Evolutionary conservation across 2,888 invertebrate species (phyloP).

Genomic region (Antheraea yamamai): DNA sequence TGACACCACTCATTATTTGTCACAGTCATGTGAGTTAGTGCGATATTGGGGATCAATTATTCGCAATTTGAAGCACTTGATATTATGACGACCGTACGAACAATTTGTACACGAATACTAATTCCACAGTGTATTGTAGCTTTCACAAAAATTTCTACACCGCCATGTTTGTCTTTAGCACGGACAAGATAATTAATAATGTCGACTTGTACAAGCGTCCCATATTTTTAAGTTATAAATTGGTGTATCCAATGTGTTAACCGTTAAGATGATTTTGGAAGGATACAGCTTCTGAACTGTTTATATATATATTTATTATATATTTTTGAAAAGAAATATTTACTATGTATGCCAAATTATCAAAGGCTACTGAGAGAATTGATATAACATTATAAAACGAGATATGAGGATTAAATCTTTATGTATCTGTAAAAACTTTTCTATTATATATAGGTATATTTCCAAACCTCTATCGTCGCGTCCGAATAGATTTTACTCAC

Average conservation of each 20-base stretch:
- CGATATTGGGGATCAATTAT: constrained; percentile 73
- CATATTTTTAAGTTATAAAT: constrained; percentile 26
- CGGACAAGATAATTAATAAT: constrained; percentile 54
- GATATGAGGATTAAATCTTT: no score
- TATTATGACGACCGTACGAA: constrained; percentile 54
- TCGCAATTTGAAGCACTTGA: constrained; percentile 72
- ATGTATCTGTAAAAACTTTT: no score
- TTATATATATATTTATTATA: no score
- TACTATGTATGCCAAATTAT: no score
- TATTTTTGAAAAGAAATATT: no score
- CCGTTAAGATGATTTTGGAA: not conserved
- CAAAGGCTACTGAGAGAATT: no score
- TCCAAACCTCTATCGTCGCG: no score
- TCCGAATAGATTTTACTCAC: no score
- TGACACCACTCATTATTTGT: constrained; percentile 50
- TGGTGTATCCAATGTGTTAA: constrained; percentile 21
- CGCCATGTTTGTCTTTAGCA: constrained; percentile 45
- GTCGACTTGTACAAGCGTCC: constrained; percentile 31
- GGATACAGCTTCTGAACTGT: not conserved
- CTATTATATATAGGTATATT: no score
- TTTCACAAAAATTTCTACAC: constrained; percentile 47
- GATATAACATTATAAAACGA: no score
- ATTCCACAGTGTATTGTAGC: constrained; percentile 64
- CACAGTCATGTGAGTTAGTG: constrained; percentile 58
- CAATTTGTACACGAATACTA: constrained; percentile 65